These are phyloP conservation scores for Cyanistes caeruleus DNA, from an alignment of 2,113 vertebrate genomes.

Conservation along the genomic window DNA sequence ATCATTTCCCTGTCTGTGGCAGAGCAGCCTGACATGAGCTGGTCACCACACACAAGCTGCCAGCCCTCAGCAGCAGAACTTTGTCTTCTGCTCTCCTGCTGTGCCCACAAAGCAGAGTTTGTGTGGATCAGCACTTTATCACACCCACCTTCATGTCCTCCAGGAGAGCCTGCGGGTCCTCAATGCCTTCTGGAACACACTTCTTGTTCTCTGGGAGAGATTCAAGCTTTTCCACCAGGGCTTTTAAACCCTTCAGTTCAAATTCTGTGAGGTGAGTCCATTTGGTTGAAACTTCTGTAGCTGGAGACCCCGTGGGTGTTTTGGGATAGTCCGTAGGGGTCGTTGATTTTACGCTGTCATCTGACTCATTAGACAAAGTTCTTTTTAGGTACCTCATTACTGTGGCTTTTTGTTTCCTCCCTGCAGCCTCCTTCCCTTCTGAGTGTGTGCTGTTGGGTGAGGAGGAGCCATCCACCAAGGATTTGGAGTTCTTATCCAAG, in stretches of 20 bases:
- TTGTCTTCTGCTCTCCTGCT: neutral
- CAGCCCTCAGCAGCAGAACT: neutral
- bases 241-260: conserved; percentile 90
- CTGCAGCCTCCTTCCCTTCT: conserved; percentile 73
- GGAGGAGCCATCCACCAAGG: conserved; percentile 71
- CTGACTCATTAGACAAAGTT: conserved; percentile 84
- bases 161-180: conserved; percentile 89
- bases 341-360: conserved; percentile 83
- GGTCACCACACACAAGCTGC: neutral
- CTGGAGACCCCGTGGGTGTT: conserved; percentile 85
- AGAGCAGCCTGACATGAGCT: neutral
- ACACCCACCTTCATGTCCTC: conserved; percentile 91
- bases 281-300: conserved; percentile 78
- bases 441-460: conserved; percentile 77
- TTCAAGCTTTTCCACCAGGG: conserved; percentile 93
- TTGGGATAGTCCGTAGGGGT: conserved; percentile 81
- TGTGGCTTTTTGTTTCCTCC: conserved; percentile 75
- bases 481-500: conserved; percentile 66
- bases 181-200: conserved; percentile 89
- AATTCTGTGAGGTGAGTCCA: conserved; percentile 95
- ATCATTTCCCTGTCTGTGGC: neutral
- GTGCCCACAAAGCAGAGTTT: neutral
- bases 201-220: conserved; percentile 93
- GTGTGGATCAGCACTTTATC: neutral
- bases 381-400: conserved; percentile 80